Base-by-base conservation (phyloP, 2,113 vertebrate species). In the Austrofundulus limnaeus region DNA sequence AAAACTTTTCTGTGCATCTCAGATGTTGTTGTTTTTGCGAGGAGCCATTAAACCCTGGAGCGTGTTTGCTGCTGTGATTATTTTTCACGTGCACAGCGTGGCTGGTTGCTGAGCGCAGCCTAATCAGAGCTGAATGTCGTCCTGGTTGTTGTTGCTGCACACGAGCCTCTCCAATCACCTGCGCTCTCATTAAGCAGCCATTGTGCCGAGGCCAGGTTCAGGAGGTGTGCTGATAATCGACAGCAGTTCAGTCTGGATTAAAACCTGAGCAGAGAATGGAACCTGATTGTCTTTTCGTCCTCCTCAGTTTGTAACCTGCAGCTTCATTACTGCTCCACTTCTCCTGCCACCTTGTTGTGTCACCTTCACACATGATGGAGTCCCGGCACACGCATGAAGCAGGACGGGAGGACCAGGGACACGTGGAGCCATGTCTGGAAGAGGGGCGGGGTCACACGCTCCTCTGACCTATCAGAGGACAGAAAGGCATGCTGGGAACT, bases 101-200 rank as follows among this genome's bases (percentile, higher is more conserved):
- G 15, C 7, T 28, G 20, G 61, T 55, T 65, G 48, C 70, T 53
- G 16, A 34, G 64, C 25, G 15, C 42, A 14, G 56, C 45, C 73
- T 82, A 75, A 80, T 86, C 81, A 78, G 70, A 0, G 64, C 16
- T 55, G 60, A 71, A 65, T 48, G 61, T 37, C 51, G 38, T 77
- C 64, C 60, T 28, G 41, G 45, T 68, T 66, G 72, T 68, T 77
- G 23, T n/a, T 70, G 50, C 47, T 8, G 0, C 31, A 25, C 65
- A 15, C 12, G 61, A 63, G 57, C 71, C 80, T 84, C 68, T 80
- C 62, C 73, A 81, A 78, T 84, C 80, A 75, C 55, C 78, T 65
- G 66, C n/a, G 14, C 58, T 41, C 82, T 86, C 83, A 76, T 87
- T 88, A 87, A 82, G 45, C 68, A 59, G 23, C 77, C 62, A 70